Evolutionary conservation across 2,797 vertebrate species (phyloP).

Genomic region (Gallinago stenura): DNA sequence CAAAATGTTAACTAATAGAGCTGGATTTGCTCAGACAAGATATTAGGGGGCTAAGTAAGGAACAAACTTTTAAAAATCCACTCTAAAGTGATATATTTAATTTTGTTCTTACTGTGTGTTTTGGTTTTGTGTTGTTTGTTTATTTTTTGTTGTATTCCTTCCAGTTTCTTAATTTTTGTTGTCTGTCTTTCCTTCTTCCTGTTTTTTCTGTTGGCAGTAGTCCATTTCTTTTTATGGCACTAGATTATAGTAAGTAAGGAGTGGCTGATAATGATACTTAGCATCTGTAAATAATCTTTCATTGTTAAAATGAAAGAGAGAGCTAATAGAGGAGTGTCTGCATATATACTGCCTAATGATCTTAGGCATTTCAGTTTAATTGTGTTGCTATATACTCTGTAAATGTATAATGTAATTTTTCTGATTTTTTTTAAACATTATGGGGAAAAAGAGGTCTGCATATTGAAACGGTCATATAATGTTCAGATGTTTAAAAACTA

Average conservation of each 20-base stretch:
- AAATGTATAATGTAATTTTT: not conserved
- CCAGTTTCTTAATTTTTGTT: not conserved
- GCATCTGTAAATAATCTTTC: not conserved
- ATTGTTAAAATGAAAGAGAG: conserved; percentile 7
- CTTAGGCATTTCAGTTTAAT: not conserved
- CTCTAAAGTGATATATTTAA: not conserved
- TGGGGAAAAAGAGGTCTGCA: not conserved
- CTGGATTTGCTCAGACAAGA: not conserved
- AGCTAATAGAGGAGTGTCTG: not conserved
- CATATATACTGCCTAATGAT: conserved; percentile 6
- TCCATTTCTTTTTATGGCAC: not conserved
- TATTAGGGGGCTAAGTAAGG: not conserved
- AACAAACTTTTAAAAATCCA: not conserved
- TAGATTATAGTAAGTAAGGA: not conserved
- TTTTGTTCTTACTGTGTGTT: not conserved
- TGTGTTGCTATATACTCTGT: not conserved
- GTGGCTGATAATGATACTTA: not conserved
- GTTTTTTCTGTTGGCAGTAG: not conserved
- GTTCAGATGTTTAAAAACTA: not conserved
- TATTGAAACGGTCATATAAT: not conserved
- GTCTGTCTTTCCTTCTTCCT: not conserved
- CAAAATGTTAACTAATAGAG: not conserved
- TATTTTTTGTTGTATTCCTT: not conserved
- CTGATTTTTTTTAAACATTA: not conserved
- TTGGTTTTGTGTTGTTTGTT: not conserved